These are phyloP conservation scores for Baryphthengus martii DNA, from an alignment of 2,113 vertebrate genomes.

Conservation along the genomic window DNA sequence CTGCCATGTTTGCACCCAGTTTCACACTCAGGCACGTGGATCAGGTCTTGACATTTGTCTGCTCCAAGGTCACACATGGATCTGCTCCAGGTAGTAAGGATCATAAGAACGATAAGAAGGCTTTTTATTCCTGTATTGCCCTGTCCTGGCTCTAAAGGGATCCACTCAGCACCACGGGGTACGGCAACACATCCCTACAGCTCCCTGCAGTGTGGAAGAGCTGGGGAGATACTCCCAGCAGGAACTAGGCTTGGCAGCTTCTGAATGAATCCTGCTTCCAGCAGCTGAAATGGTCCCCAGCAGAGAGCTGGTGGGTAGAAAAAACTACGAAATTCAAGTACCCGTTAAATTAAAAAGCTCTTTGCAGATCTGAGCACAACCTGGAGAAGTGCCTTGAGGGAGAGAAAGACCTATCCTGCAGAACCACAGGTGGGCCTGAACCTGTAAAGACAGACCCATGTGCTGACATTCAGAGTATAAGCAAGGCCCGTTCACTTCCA, in stretches of 20 bases:
- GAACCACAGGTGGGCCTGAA: neutral
- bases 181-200: neutral
- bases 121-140: neutral
- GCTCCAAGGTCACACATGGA: accelerated
- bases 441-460: neutral
- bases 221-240: neutral
- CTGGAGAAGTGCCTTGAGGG: neutral
- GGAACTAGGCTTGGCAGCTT: neutral
- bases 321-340: too few relatives aligned
- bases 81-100: neutral
- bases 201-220: neutral
- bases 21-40: neutral
- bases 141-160: neutral
- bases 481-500: neutral
- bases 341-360: neutral
- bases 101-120: neutral
- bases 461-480: neutral
- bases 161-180: neutral
- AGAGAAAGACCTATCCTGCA: neutral
- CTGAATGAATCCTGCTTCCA: neutral
- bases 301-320: neutral
- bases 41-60: neutral
- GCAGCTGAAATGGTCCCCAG: neutral
- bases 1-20: accelerated
- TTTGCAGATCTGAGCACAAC: accelerated